Evolutionary conservation across 2,888 invertebrate genomes (phyloP), one percentile per base, ranked within the genome.

Genomic region (Drosophila tanythrix): DNA sequence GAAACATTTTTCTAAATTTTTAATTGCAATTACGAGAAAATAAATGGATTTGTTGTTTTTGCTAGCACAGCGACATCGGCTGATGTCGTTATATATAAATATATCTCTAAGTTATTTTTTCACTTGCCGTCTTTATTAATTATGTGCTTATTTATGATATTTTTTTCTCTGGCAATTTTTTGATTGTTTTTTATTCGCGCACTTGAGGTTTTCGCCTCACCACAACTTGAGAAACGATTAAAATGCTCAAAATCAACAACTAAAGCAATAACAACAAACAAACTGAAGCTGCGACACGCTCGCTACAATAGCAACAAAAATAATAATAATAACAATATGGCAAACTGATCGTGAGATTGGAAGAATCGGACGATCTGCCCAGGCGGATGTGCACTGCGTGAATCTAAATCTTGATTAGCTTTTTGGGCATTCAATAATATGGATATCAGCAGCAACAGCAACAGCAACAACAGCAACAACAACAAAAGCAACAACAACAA

Each of bases 391-490:
- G 60, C 59, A 66, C 62, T 76, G 74, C 83, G 73, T 74, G 78
- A 71, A 50, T 70, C 53, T 67, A 48, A 69, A 84, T 83, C 83
- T 83, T 83, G 83, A 84, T 84, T 88, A 82, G 81, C 81, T 69
- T 67, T 55, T 67, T 52, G 50, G 65, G 53, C 70, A 70, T 73
- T 83, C 58, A 75, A 78, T 78, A 73, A 70, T 64, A 68, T 50
- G 13, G 33, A 72, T 56, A 53, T 35, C 59, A 63, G 46, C 57
- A 78, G 18, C 61, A 70, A 29, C 38, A 81, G 29, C 61, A 70
- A 33, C 38, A 48, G 21, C 56, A 68, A 29, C 59, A 81, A 38
- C 57, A 69, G 48, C 33, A 55, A 18, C 55, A 69, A 15, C 57
- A 33, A 46, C 59, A 59, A 51, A 66, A 70, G 40, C 67, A 55